Evolutionary conservation across 2,113 vertebrate species (phyloP).

Genomic region (Dromiciops gliroides): DNA sequence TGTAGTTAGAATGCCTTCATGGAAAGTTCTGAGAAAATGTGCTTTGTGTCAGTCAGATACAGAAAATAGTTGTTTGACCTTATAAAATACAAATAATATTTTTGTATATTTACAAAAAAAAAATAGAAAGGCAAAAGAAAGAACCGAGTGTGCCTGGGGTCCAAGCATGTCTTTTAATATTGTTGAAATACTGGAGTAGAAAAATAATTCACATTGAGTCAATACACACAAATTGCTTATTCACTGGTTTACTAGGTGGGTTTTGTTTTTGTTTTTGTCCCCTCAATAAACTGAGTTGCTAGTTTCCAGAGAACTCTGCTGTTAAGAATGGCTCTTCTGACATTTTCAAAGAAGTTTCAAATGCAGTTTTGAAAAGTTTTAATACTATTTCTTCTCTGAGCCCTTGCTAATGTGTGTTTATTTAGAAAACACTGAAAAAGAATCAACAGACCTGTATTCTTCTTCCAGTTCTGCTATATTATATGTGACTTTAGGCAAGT

Average conservation of each 20-base stretch:
- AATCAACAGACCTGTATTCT: background rate
- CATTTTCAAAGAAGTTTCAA: background rate
- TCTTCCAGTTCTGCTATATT: background rate
- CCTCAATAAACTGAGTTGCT: background rate
- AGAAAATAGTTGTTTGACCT: background rate
- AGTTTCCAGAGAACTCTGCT: background rate
- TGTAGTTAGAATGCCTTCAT: background rate
- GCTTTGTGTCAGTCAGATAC: conserved; percentile 8
- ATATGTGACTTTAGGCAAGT: background rate
- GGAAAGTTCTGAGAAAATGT: conserved; percentile 6
- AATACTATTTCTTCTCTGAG: background rate
- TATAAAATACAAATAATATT: background rate
- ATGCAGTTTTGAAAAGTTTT: background rate
- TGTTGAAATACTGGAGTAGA: background rate
- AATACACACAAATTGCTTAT: background rate
- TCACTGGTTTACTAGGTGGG: background rate
- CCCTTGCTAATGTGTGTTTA: background rate
- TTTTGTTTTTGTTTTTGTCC: conserved; percentile 14
- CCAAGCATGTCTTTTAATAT: background rate
- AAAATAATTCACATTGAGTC: background rate
- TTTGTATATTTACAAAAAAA: background rate
- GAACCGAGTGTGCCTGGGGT: background rate
- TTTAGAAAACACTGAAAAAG: background rate
- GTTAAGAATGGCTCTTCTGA: background rate
- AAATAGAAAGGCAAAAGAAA: conserved; percentile 5